These are phyloP conservation scores for Oligia strigilis DNA, from an alignment of 2,888 invertebrate species.

Conservation along the genomic window DNA sequence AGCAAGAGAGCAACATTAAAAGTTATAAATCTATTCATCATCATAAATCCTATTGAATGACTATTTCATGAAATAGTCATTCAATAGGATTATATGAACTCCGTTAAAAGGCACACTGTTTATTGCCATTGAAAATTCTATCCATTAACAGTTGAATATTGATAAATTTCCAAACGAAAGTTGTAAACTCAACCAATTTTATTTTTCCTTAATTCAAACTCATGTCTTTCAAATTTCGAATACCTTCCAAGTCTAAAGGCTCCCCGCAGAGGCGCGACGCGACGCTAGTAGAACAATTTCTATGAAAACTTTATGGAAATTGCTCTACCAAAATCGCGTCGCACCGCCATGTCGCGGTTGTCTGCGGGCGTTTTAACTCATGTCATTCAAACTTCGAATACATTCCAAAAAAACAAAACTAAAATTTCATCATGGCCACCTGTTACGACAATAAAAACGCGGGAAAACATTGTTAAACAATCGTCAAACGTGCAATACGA, in stretches of 20 bases:
- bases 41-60: no score
- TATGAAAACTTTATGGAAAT: no score
- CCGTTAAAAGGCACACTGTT: neutral
- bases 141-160: neutral
- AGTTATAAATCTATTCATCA: no score
- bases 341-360: no score
- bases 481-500: slow-evolving; percentile 70
- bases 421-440: slow-evolving; percentile 62
- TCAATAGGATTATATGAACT: no score
- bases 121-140: neutral
- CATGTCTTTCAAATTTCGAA: neutral
- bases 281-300: no score
- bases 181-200: neutral
- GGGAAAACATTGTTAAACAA: slow-evolving; percentile 69
- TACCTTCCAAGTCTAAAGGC: no score
- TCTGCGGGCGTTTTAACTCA: no score
- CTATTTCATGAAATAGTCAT: no score
- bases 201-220: slow-evolving; percentile 10
- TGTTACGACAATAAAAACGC: slow-evolving; percentile 67
- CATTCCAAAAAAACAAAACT: slow-evolving; percentile 39
- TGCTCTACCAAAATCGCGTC: no score
- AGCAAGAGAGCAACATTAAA: no score
- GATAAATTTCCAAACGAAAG: neutral
- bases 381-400: slow-evolving; percentile 39
- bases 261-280: no score